phyloP scores from a whole-genome alignment of 2,113 vertebrate species.

The Macrotus californicus region DNA sequence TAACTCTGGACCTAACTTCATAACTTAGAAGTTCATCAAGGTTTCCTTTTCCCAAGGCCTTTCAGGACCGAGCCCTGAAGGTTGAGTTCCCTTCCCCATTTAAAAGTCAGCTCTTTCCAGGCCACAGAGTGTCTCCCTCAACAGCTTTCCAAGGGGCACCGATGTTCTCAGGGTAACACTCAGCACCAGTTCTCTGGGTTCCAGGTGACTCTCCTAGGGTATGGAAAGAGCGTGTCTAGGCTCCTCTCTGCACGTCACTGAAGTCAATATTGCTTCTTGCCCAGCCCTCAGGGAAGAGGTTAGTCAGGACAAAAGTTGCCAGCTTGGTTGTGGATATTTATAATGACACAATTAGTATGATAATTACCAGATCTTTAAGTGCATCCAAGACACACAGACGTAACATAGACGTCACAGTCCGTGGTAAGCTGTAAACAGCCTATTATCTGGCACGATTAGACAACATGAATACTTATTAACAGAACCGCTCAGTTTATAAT shows the following conservation, averaged over 20 bases:
- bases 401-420: neutral
- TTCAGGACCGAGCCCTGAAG: neutral
- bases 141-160: neutral
- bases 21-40: slow-evolving; percentile 47
- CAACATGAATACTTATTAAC: neutral
- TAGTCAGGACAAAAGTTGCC: neutral
- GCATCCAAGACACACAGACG: neutral
- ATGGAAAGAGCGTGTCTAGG: neutral
- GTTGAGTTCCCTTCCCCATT: neutral
- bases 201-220: neutral
- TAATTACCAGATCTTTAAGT: neutral
- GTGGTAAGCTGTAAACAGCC: neutral
- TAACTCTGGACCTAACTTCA: slow-evolving; percentile 55
- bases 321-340: neutral
- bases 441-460: neutral
- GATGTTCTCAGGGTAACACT: neutral
- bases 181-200: neutral
- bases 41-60: slow-evolving; percentile 44
- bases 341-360: neutral
- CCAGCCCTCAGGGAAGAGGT: neutral
- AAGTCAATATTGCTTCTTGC: neutral
- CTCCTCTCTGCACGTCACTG: neutral
- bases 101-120: neutral
- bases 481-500: neutral
- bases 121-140: neutral